A percentile compares a stretch with the other conserved stretches of the same genome.
Evolutionary conservation across 1,140 invertebrate genomes (phyloP).

Genomic region (Panulirus ornatus): DNA sequence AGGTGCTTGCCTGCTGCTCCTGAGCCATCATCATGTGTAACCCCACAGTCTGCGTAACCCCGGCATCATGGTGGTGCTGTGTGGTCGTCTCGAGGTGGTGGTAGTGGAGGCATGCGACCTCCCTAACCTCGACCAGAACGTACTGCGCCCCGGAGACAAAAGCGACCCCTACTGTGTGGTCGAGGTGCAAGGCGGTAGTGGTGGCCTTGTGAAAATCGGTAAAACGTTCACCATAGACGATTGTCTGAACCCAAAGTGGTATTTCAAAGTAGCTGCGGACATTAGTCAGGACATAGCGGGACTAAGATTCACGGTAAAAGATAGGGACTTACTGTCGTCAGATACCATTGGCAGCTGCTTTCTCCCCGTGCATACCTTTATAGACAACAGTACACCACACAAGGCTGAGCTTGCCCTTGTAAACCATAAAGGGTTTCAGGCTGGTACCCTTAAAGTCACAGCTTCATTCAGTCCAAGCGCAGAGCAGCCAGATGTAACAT

Average conservation of each 20-base stretch:
- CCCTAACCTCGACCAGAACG: slow-evolving; percentile 66
- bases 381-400: slow-evolving; percentile 34
- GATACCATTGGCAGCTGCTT: slow-evolving; percentile 69
- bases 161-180: slow-evolving; percentile 74
- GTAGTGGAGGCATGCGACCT: slow-evolving; percentile 73
- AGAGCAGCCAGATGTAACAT: slow-evolving; percentile 40
- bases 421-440: slow-evolving; percentile 61
- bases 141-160: slow-evolving; percentile 65
- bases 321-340: slow-evolving; percentile 69
- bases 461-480: slow-evolving; percentile 32
- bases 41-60: slow-evolving; percentile 27
- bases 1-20: background rate
- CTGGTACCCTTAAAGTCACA: slow-evolving; percentile 56
- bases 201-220: slow-evolving; percentile 55
- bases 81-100: slow-evolving; percentile 68
- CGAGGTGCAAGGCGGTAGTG: slow-evolving; percentile 58
- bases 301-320: slow-evolving; percentile 71
- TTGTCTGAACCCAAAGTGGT: slow-evolving; percentile 73
- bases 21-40: slow-evolving; percentile 21
- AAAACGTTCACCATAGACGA: slow-evolving; percentile 74
- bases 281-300: slow-evolving; percentile 71
- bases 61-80: slow-evolving; percentile 67
- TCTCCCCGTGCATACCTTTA: slow-evolving; percentile 65
- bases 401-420: slow-evolving; percentile 54
- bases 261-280: slow-evolving; percentile 62